Conservation (phyloP, 35 echinoderm and acorn worm species). For the Eucidaris tribuloides region DNA sequence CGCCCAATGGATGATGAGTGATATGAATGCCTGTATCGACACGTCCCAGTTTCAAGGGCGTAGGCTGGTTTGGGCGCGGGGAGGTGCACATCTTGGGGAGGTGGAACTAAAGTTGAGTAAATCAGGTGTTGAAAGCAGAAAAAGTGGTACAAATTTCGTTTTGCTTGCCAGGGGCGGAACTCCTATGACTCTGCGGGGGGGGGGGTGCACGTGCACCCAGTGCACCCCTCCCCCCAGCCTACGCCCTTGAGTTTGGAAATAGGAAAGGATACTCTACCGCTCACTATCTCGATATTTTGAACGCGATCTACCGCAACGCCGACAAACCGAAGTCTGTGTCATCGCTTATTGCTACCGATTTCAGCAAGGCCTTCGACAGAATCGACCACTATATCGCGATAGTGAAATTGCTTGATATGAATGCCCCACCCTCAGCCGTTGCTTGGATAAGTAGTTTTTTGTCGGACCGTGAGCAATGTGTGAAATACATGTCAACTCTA, state of each 20-base stretch:
- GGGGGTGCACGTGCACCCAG: too few relatives aligned
- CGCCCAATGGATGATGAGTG: constrained; percentile 24
- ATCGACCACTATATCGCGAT: constrained; percentile 26
- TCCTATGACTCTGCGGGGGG: too few relatives aligned
- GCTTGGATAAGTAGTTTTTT: constrained; percentile 40
- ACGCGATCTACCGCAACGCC: constrained; percentile 22
- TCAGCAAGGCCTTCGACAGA: constrained; percentile 48
- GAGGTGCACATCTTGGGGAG: too few relatives aligned
- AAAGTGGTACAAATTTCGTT: too few relatives aligned
- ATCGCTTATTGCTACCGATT: constrained; percentile 40
- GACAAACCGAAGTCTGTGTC: constrained; percentile 22
- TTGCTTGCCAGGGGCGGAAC: too few relatives aligned
- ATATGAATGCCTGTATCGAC: constrained; percentile 30
- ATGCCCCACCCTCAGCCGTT: constrained; percentile 4
- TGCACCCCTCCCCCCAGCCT: too few relatives aligned
- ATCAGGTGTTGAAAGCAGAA: too few relatives aligned
- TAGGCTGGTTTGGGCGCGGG: too few relatives aligned
- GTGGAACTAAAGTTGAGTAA: too few relatives aligned
- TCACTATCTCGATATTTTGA: constrained; percentile 40
- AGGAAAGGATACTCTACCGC: constrained; percentile 32
- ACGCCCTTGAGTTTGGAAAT: too few relatives aligned
- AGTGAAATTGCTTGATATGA: constrained; percentile 23
- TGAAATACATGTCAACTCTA: background rate
- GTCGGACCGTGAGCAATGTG: constrained; percentile 6
- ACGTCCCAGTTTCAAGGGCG: too few relatives aligned